Conservation (phyloP, 2,797 vertebrate species). For the Rhinogobio ventralis region DNA sequence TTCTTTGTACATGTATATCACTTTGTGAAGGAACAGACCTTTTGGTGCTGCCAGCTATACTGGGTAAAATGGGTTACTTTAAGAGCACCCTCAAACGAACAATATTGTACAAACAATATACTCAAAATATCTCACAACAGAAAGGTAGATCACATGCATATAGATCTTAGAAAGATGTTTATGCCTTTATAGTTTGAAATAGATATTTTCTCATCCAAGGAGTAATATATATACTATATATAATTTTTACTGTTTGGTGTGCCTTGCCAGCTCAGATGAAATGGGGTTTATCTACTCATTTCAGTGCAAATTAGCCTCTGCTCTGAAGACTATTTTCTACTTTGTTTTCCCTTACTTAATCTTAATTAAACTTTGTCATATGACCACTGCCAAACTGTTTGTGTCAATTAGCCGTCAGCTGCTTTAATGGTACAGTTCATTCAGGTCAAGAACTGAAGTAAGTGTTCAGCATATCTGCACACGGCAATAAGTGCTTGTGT, state of each 20-base stretch:
- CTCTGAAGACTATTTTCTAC: slow-evolving; percentile 18
- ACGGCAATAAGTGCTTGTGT: neutral
- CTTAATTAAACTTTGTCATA: slow-evolving; percentile 58
- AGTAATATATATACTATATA: too few relatives aligned
- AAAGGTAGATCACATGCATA: slow-evolving; percentile 6
- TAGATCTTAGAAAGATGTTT: neutral
- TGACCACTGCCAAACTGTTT: slow-evolving; percentile 36
- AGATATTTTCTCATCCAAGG: slow-evolving; percentile 3
- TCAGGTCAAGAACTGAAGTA: slow-evolving; percentile 15
- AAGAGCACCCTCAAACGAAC: neutral
- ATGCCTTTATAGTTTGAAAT: slow-evolving; percentile 14
- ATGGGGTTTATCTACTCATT: slow-evolving; percentile 57
- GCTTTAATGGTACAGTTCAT: slow-evolving; percentile 34
- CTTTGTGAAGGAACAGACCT: neutral
- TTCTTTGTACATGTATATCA: neutral
- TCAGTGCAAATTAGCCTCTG: slow-evolving; percentile 57
- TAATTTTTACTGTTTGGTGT: slow-evolving; percentile 23
- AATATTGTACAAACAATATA: neutral
- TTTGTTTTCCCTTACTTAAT: slow-evolving; percentile 18
- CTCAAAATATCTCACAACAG: neutral
- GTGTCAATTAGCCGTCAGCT: slow-evolving; percentile 44
- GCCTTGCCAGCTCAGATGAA: slow-evolving; percentile 55
- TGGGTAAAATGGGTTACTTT: neutral
- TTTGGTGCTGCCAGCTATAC: slow-evolving; percentile 7
- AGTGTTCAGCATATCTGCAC: neutral